Base-by-base conservation (phyloP, 2,797 vertebrate genomes). In the Galagoides demidoff region DNA sequence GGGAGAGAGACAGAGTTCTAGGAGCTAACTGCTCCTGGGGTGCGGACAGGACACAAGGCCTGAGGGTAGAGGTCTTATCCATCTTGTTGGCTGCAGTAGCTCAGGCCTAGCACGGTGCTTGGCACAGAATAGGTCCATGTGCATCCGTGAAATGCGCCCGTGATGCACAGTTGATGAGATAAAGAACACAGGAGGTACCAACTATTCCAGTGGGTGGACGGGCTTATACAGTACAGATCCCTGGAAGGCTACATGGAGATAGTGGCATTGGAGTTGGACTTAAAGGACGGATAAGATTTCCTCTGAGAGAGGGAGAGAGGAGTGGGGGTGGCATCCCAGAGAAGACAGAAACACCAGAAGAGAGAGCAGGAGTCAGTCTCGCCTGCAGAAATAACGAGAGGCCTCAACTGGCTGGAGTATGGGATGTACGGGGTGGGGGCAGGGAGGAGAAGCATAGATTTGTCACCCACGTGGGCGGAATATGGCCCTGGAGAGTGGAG, bases 141-240 rank as follows among this genome's bases (percentile, higher is more conserved):
- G 5, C 23, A 8, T 55, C 49, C 31, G 3, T 37, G 52, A 52
- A 55, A 45, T 25, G 37, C 31, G 45, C 55, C 29, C 3, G 10
- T 0, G 0, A 20, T 9, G 23, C 2, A 0, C 0, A 0, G 11
- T 7, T 1, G 5, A 71, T 55, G 73, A 73, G 87, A 52, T 1
- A 10, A 7, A 13, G 3, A 20, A 29, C 10, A 10, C 6, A 11
- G 61, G 37, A 77, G 29, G 6, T 20, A 19, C 17, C 2, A 2
- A 2, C 14, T 37, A 7, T 9, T 4, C 45, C 34, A 2, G 76
- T 11, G 5, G 14, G 43, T n/a, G 61, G 5, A 55, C 3, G 5
- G 3, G n/a, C 25, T 2, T 61, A 2, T 2, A 5, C 27, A 10
- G 12, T 16, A 7, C 29, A 34, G 61, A 88, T 27, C 61, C 70